phyloP scores from a whole-genome alignment of 2,888 invertebrate species.

The Buathra laborator region DNA sequence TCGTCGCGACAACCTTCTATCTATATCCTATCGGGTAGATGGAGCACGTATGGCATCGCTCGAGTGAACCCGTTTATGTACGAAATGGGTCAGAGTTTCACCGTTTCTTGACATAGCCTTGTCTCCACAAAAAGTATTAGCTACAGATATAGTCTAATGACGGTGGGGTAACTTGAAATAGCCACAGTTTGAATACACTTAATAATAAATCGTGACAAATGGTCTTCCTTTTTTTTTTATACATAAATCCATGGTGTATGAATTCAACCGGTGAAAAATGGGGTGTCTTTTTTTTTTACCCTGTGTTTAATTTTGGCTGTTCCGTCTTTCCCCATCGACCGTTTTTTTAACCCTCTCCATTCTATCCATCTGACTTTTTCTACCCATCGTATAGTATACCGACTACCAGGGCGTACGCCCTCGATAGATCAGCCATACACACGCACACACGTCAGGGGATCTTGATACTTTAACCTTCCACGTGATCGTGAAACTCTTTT shows the following conservation, averaged over 20 bases:
- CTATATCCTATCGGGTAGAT: constrained; percentile 17
- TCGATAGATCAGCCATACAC: background rate
- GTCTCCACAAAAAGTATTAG: background rate
- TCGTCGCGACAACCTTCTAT: background rate
- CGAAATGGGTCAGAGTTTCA: constrained; percentile 4
- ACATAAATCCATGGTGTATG: background rate
- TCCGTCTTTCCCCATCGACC: background rate
- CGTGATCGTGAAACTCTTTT: constrained; percentile 38
- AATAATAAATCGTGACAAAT: too few relatives aligned
- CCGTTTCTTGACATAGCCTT: background rate
- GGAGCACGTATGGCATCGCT: constrained; percentile 3
- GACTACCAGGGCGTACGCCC: too few relatives aligned
- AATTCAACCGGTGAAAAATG: background rate
- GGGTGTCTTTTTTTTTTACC: too few relatives aligned
- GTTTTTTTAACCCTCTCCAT: background rate
- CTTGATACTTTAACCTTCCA: constrained; percentile 18
- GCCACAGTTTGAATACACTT: too few relatives aligned
- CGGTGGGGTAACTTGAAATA: background rate
- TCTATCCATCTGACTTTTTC: background rate
- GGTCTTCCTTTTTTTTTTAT: background rate
- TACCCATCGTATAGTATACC: background rate
- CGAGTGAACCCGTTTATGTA: constrained; percentile 22
- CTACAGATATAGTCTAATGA: background rate
- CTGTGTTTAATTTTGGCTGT: background rate
- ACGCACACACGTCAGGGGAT: background rate